These are phyloP conservation scores for Rallus crepitans DNA, from an alignment of 2,797 vertebrate genomes.

Conservation along the genomic window DNA sequence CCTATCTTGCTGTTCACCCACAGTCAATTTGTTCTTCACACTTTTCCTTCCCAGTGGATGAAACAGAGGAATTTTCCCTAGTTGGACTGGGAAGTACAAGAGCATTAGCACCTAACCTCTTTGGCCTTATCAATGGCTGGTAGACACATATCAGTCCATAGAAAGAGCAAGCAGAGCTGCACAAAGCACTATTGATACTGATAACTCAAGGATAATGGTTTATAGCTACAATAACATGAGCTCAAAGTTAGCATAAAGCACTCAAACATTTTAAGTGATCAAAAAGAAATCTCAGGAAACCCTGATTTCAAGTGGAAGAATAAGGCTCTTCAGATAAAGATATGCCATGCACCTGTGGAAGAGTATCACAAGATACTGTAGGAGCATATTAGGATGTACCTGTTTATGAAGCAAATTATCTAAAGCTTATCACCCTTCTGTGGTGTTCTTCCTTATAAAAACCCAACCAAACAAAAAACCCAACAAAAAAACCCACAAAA, in stretches of 20 bases:
- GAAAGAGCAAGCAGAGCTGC: background rate
- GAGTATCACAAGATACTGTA: rapidly evolving
- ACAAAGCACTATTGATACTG: background rate
- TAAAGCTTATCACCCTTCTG: background rate
- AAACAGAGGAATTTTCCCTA: rapidly evolving
- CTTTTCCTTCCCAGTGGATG: background rate
- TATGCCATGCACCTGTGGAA: rapidly evolving
- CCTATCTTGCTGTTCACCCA: background rate
- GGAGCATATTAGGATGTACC: background rate
- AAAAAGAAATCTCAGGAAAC: background rate
- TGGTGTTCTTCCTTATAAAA: background rate
- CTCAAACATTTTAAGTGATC: background rate
- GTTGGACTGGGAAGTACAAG: background rate
- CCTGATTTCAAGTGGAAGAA: background rate
- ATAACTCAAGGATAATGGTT: background rate
- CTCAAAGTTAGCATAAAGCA: background rate
- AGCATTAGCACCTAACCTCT: background rate
- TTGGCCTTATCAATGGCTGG: background rate
- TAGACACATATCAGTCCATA: background rate
- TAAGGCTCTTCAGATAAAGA: background rate
- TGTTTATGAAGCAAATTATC: background rate
- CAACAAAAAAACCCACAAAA: background rate
- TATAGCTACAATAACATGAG: background rate
- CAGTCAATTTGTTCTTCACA: background rate
- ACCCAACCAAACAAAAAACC: background rate